phyloP scores from a whole-genome alignment of 2,113 vertebrate species.

The Hippolais icterina region DNA sequence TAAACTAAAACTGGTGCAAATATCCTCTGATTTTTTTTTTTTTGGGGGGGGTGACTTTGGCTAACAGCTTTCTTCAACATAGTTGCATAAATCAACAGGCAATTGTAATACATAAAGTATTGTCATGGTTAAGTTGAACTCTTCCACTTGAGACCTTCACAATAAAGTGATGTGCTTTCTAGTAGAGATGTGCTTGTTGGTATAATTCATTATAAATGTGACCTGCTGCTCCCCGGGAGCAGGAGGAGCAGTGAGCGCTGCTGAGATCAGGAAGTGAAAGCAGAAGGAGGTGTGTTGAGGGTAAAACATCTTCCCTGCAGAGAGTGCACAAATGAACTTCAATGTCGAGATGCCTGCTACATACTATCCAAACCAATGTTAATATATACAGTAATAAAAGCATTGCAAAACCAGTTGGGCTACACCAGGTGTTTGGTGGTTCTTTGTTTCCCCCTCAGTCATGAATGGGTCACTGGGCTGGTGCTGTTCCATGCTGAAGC shows the following conservation, averaged over 20 bases:
- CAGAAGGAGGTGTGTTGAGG: background rate
- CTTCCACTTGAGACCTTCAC: slow-evolving; percentile 80
- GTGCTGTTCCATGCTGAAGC: background rate
- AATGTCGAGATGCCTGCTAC: slow-evolving; percentile 66
- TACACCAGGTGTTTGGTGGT: slow-evolving; percentile 36
- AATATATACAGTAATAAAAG: slow-evolving; percentile 72
- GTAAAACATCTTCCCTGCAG: slow-evolving; percentile 19
- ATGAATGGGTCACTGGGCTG: rapidly evolving
- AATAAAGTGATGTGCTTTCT: slow-evolving; percentile 85
- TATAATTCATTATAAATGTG: slow-evolving; percentile 71
- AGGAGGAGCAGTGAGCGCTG: background rate
- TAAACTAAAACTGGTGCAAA: slow-evolving; percentile 67
- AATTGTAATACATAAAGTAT: slow-evolving; percentile 76
- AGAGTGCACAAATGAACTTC: slow-evolving; percentile 68
- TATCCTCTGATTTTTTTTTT: slow-evolving; percentile 46
- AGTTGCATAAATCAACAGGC: slow-evolving; percentile 75
- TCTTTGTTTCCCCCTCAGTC: background rate
- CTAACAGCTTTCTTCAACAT: slow-evolving; percentile 68
- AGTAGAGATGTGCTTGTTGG: slow-evolving; percentile 79
- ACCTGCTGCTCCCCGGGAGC: background rate
- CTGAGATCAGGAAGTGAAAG: background rate
- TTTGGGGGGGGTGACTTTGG: background rate
- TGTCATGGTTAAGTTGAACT: slow-evolving; percentile 81
- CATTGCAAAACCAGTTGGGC: slow-evolving; percentile 63
- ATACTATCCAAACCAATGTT: slow-evolving; percentile 65